Evolutionary conservation across 2,888 invertebrate species (phyloP).

Genomic region (Aromia moschata): DNA sequence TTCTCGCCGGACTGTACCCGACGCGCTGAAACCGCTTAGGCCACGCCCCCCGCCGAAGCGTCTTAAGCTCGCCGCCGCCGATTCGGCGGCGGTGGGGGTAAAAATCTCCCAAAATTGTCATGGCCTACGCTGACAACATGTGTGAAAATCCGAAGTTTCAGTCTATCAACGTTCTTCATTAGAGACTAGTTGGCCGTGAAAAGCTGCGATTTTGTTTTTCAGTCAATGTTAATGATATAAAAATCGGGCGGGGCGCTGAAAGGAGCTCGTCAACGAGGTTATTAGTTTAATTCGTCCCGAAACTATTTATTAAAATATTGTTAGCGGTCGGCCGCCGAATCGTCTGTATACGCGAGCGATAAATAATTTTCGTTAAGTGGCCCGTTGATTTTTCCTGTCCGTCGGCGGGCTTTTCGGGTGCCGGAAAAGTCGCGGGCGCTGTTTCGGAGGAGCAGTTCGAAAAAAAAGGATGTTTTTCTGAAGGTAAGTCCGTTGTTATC

Average conservation of each 20-base stretch:
- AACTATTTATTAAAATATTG: conserved; percentile 40
- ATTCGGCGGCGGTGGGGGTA: conserved; percentile 44
- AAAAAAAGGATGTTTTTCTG: not conserved
- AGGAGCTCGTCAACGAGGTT: conserved; percentile 52
- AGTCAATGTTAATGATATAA: conserved; percentile 39
- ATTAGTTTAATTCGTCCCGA: conserved; percentile 49
- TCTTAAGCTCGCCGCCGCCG: conserved; percentile 16
- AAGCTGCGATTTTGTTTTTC: conserved; percentile 40
- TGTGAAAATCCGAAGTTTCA: conserved; percentile 59
- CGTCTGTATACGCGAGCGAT: too few relatives aligned
- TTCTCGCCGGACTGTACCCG: conserved; percentile 28
- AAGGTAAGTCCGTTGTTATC: too few relatives aligned
- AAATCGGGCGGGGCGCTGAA: conserved; percentile 42
- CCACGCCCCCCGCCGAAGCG: conserved; percentile 29
- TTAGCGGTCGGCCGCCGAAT: conserved; percentile 10
- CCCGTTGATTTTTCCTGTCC: conserved; percentile 11
- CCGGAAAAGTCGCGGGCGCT: not conserved
- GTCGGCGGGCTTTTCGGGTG: not conserved
- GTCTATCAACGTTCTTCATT: conserved; percentile 60
- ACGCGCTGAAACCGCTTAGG: conserved; percentile 28
- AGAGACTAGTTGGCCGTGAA: conserved; percentile 51
- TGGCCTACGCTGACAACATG: conserved; percentile 59
- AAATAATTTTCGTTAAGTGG: conserved; percentile 26
- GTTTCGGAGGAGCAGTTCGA: not conserved
- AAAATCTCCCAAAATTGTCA: conserved; percentile 45